phyloP scores from a whole-genome alignment of 2,113 vertebrate species.

The Laticauda colubrina region DNA sequence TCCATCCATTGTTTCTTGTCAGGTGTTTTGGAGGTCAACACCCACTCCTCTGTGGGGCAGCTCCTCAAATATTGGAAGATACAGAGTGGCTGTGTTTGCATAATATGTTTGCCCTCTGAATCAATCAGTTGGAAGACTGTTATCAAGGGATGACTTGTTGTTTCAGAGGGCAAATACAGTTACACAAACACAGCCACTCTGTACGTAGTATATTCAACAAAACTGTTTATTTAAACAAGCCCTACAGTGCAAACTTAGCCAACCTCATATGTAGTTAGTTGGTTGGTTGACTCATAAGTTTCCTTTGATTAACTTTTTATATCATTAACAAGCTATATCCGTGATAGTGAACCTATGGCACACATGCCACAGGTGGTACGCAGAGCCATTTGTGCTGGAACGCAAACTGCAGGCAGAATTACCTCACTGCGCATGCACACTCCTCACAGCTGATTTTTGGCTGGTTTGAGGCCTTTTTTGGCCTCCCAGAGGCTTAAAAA shows the following conservation, averaged over 20 bases:
- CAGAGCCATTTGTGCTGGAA: too few relatives aligned
- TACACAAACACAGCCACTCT: background rate
- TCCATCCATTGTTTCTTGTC: background rate
- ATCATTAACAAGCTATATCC: background rate
- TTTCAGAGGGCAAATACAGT: background rate
- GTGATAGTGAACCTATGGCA: too few relatives aligned
- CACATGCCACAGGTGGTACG: too few relatives aligned
- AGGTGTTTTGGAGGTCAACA: background rate
- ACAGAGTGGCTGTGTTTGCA: too few relatives aligned
- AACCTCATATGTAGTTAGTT: background rate
- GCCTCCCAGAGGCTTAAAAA: too few relatives aligned
- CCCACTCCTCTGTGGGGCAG: background rate
- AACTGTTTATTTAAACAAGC: background rate
- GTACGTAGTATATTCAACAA: background rate
- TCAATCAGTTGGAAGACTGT: background rate
- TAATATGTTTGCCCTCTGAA: too few relatives aligned
- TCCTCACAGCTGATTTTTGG: too few relatives aligned
- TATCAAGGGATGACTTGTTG: background rate
- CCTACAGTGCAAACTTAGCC: background rate
- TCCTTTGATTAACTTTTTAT: background rate
- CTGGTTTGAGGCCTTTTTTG: too few relatives aligned
- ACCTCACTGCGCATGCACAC: too few relatives aligned
- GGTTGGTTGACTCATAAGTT: background rate
- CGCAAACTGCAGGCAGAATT: too few relatives aligned
- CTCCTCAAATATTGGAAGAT: background rate